A percentile compares a stretch with the other conserved stretches of the same genome.
Evolutionary conservation across 2,113 vertebrate genomes (phyloP).

Genomic region (Microcebus ravelobensis): DNA sequence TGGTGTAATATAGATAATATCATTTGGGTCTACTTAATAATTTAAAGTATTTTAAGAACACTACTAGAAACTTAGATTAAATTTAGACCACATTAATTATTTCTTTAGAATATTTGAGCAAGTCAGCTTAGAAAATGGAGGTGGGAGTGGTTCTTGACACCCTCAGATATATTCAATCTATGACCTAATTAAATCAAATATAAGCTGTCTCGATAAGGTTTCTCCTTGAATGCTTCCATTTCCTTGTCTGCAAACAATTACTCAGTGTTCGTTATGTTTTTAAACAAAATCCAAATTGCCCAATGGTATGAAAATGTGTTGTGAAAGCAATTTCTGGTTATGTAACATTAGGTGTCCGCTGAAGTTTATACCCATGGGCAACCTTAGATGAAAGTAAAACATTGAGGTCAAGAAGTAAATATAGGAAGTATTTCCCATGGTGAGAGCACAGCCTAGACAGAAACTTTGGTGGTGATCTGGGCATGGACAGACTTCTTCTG

Average conservation of each 20-base stretch:
- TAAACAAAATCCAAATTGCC: slow-evolving; percentile 22
- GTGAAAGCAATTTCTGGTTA: not conserved
- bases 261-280: not conserved
- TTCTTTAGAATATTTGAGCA: not conserved
- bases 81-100: not conserved
- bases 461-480: not conserved
- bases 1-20: not conserved
- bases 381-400: not conserved
- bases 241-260: not conserved
- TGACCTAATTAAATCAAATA: not conserved
- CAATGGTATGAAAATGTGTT: not conserved
- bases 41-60: not conserved
- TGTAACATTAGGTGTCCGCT: not conserved
- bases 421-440: not conserved
- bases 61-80: not conserved
- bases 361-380: not conserved
- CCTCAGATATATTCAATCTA: not conserved
- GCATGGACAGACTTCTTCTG: not conserved
- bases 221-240: not conserved
- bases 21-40: not conserved
- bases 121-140: not conserved
- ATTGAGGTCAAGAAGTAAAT: not conserved
- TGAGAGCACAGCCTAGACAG: not conserved
- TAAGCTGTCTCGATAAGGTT: not conserved
- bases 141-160: not conserved